Percentiles rank a stretch among this genome's conserved stretches.
These are phyloP conservation scores for Patella caerulea DNA, from an alignment of 2,888 invertebrate species.

Conservation along the genomic window DNA sequence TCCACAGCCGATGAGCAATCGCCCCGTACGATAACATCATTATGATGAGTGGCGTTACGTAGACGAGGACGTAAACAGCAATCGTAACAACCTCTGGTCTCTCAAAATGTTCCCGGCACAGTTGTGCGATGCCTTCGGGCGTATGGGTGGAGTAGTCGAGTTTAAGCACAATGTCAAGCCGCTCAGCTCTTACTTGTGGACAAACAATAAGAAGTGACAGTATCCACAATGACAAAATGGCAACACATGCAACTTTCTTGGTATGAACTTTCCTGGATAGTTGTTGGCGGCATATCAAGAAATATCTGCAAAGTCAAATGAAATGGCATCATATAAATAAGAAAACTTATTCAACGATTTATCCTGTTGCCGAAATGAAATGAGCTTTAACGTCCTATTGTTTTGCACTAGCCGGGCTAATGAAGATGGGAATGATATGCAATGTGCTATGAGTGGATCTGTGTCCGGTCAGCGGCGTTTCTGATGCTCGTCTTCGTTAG, in stretches of 20 bases:
- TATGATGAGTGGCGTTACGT: slow-evolving; percentile 52
- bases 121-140: slow-evolving; percentile 39
- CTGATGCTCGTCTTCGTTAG: too few relatives aligned
- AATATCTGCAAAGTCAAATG: slow-evolving; percentile 43
- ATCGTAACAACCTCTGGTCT: slow-evolving; percentile 42
- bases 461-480: too few relatives aligned
- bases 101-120: slow-evolving; percentile 55
- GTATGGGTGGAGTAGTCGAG: slow-evolving; percentile 28
- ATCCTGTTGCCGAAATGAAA: too few relatives aligned
- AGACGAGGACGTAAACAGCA: slow-evolving; percentile 49
- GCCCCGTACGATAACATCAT: slow-evolving; percentile 57
- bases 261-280: slow-evolving; percentile 50
- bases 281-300: slow-evolving; percentile 57
- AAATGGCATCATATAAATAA: too few relatives aligned
- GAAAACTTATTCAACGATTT: too few relatives aligned
- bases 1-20: slow-evolving; percentile 56
- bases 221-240: slow-evolving; percentile 49
- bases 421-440: too few relatives aligned
- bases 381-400: too few relatives aligned
- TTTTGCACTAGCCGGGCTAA: too few relatives aligned
- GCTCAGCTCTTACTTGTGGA: slow-evolving; percentile 55
- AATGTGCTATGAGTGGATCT: too few relatives aligned
- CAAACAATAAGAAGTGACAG: slow-evolving; percentile 44
- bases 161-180: slow-evolving; percentile 47
- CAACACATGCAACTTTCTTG: slow-evolving; percentile 44